Evolutionary conservation across 1,140 invertebrate species (phyloP).

Genomic region (Semibalanus balanoides): DNA sequence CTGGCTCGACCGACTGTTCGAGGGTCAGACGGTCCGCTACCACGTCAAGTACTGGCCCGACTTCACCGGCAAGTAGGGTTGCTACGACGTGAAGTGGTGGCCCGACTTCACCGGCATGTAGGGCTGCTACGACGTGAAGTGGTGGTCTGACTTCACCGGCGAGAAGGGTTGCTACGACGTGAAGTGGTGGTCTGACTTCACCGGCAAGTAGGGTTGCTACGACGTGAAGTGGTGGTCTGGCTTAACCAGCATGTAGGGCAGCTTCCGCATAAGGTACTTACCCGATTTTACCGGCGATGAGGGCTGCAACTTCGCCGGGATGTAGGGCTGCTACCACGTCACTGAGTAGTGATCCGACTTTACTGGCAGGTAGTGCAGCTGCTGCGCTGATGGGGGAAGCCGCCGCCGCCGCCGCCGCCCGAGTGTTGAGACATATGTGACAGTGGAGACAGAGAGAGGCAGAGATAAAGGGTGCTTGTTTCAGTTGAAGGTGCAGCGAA

Average conservation of each 20-base stretch:
- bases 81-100: slow-evolving; percentile 77
- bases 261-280: slow-evolving; percentile 64
- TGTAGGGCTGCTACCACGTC: no score
- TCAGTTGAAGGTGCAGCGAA: no score
- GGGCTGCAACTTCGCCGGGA: no score
- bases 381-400: no score
- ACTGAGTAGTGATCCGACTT: slow-evolving; percentile 97
- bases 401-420: no score
- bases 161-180: slow-evolving; percentile 38
- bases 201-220: slow-evolving; percentile 14
- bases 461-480: no score
- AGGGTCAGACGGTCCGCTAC: slow-evolving; percentile 85
- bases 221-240: slow-evolving; percentile 97
- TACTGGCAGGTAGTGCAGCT: slow-evolving; percentile 21
- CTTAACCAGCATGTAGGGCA: slow-evolving; percentile 33
- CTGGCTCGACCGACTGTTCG: slow-evolving; percentile 91
- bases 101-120: slow-evolving; percentile 52
- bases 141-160: slow-evolving; percentile 77
- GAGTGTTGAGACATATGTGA: no score
- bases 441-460: no score
- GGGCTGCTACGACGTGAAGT: slow-evolving; percentile 51
- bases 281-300: slow-evolving; percentile 52
- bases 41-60: slow-evolving; percentile 96
- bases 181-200: slow-evolving; percentile 91
- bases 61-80: slow-evolving; percentile 33